Percentiles rank a stretch among this genome's conserved stretches.
phyloP scores from a whole-genome alignment of 1,140 invertebrate species.

The Neodiprion virginianus region DNA sequence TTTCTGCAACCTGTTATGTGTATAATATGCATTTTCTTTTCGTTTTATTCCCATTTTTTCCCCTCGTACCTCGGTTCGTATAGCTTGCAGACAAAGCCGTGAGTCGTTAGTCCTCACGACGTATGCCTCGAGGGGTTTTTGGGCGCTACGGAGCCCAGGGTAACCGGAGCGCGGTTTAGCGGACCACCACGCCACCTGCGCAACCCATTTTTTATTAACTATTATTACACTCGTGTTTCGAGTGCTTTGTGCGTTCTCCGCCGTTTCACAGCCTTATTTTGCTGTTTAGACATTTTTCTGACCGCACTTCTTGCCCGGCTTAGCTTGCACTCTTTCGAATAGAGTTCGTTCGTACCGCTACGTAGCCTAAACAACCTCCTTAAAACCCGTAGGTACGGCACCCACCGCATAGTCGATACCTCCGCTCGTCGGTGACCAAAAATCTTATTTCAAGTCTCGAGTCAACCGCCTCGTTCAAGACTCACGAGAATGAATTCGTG shows the following conservation, averaged over 20 bases:
- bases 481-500: neutral
- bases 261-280: neutral
- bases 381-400: neutral
- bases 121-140: conserved; percentile 43
- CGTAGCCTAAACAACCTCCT: conserved; percentile 53
- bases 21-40: neutral
- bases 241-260: conserved; percentile 18
- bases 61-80: conserved; percentile 40
- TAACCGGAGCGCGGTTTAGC: conserved; percentile 43
- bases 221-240: conserved; percentile 59
- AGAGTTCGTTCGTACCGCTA: conserved; percentile 52
- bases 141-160: conserved; percentile 24
- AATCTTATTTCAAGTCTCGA: neutral
- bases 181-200: conserved; percentile 46
- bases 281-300: conserved; percentile 59
- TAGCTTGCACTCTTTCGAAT: conserved; percentile 34
- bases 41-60: conserved; percentile 11
- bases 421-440: neutral
- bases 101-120: conserved; percentile 36
- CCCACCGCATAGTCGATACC: neutral
- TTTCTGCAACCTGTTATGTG: neutral
- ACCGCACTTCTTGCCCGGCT: conserved; percentile 37
- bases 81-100: conserved; percentile 42
- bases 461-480: neutral
- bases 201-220: conserved; percentile 55